Evolutionary conservation across 2,888 invertebrate species (phyloP).

Genomic region (Eupithecia dodoneata): DNA sequence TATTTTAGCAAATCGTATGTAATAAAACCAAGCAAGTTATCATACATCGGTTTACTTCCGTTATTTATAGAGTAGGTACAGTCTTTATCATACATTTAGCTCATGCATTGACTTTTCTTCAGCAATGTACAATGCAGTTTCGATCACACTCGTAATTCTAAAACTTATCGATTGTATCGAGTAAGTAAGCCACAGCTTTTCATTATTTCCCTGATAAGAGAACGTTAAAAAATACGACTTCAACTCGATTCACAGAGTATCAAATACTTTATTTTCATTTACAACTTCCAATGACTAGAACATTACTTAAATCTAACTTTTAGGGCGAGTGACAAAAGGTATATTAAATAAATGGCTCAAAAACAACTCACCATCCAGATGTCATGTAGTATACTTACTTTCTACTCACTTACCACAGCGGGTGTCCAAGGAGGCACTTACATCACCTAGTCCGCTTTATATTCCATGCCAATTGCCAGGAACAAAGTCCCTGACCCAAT

Average conservation of each 20-base stretch:
- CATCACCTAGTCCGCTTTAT: constrained; percentile 52
- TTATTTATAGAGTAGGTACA: constrained; percentile 6
- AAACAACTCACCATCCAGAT: constrained; percentile 56
- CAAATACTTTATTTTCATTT: constrained; percentile 35
- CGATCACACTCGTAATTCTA: constrained; percentile 11
- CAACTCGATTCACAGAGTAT: constrained; percentile 26
- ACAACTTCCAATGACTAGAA: constrained; percentile 39
- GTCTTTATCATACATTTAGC: neutral
- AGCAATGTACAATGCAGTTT: constrained; percentile 24
- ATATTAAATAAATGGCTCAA: constrained; percentile 32
- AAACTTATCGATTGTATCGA: constrained; percentile 21
- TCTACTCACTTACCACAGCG: constrained; percentile 64
- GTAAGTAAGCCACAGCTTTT: constrained; percentile 10
- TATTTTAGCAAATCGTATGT: neutral
- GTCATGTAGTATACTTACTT: constrained; percentile 60
- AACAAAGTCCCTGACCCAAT: constrained; percentile 61
- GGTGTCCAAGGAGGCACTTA: constrained; percentile 52
- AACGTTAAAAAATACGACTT: constrained; percentile 35
- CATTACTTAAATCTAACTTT: constrained; percentile 26
- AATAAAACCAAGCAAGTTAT: constrained; percentile 5
- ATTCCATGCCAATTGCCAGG: constrained; percentile 39
- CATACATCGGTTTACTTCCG: constrained; percentile 8
- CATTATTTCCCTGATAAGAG: constrained; percentile 35
- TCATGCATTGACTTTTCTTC: constrained; percentile 13
- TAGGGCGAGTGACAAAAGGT: constrained; percentile 24